Evolutionary conservation across 2,113 vertebrate genomes (phyloP), one percentile per base, ranked within the genome.

Genomic region (Lathamus discolor): DNA sequence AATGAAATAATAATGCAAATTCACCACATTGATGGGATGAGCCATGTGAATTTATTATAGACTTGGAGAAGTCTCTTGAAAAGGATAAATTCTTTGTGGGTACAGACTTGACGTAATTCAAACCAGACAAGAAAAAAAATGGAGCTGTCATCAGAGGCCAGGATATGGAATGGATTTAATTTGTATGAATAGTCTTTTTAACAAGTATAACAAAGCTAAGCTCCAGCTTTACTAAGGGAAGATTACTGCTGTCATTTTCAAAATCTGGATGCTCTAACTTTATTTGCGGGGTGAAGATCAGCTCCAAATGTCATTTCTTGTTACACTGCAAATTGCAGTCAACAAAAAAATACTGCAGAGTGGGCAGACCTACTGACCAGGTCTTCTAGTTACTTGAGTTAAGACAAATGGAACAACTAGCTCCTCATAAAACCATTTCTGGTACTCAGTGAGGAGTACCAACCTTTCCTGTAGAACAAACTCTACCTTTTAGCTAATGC

Each of bases 1-100:
- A 98, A 98, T 98, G 97, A 98, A 98, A 98, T 98, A 98, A 98
- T 98, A 98, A 98, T 98, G 97, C 96, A 98, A 98, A 98, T 98
- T 97, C 97, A 97, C 97, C 96, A 92, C 97, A 97, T 43, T 97
- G 97, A 98, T 98, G 97, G 97, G 96, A 97, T 17, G 39, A 97
- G 96, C 96, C 95, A 97, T 96, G 97, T 97, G 98, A 97, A 98
- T 98, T 98, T 98, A 98, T 98, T 98, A 97, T 81, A 97, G 94
- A 90, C 93, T 98, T 97, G 96, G 88, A 98, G 94, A 98, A 98
- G 95, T 97, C 96, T 97, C 97, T 97, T 97, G 97, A 98, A 98
- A 98, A 86, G 97, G 96, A 98, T 97, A 98, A 98, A 98, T 98
- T 97, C 87, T 98, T 98, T 97, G 96, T 98, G 95, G 91, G 86